phyloP scores from a whole-genome alignment of 2,797 vertebrate species.

The Dermochelys coriacea region DNA sequence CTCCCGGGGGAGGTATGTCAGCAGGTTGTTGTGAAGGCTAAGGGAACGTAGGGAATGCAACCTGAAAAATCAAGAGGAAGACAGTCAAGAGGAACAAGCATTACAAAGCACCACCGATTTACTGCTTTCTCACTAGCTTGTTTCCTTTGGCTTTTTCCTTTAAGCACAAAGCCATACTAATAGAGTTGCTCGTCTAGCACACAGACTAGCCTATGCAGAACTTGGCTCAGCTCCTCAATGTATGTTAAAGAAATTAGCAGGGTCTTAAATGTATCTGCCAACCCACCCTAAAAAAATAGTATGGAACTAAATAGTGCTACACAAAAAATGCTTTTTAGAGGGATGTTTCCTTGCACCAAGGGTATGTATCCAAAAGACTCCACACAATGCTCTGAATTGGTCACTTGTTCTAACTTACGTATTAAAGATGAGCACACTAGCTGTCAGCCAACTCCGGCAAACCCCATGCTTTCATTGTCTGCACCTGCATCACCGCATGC shows the following conservation, averaged over 20 bases:
- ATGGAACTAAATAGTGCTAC: not conserved
- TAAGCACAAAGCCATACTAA: not conserved
- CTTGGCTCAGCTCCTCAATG: not conserved
- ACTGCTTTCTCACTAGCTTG: not conserved
- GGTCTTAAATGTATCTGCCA: not conserved
- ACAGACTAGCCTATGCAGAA: not conserved
- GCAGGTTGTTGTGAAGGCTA: conserved; percentile 97
- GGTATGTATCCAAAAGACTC: not conserved
- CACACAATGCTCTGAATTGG: not conserved
- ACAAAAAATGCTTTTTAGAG: not conserved
- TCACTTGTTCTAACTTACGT: conserved; percentile 40
- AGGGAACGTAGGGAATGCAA: conserved; percentile 94
- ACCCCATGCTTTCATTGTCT: not conserved
- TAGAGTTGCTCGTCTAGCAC: not conserved
- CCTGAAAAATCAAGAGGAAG: conserved; percentile 76
- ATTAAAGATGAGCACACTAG: conserved; percentile 24
- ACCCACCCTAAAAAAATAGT: accelerated
- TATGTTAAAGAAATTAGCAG: not conserved
- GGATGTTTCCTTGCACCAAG: not conserved
- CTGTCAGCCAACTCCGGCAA: conserved; percentile 45
- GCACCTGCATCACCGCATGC: accelerated
- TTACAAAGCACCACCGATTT: not conserved
- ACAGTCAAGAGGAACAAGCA: not conserved
- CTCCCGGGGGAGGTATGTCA: conserved; percentile 96
- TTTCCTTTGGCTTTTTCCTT: not conserved